These are phyloP conservation scores for Dryoscopus gambensis DNA, from an alignment of 2,113 vertebrate species.

Conservation along the genomic window DNA sequence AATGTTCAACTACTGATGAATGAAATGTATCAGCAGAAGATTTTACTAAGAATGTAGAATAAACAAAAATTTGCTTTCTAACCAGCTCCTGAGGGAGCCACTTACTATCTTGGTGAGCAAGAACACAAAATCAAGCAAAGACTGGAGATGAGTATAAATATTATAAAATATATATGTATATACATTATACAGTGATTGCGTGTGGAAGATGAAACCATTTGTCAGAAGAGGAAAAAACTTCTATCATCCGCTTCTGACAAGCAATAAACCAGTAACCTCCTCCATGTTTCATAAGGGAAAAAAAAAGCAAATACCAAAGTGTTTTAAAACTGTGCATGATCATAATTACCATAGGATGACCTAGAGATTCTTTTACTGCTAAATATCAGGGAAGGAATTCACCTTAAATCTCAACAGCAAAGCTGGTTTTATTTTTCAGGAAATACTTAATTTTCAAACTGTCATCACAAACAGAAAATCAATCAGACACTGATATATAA, in stretches of 20 bases:
- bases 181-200: neutral
- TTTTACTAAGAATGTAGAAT: neutral
- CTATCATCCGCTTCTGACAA: neutral
- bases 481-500: neutral
- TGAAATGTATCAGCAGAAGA: neutral
- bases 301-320: neutral
- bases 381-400: neutral
- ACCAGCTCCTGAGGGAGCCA: neutral
- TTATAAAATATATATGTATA: neutral
- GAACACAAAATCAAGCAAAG: neutral
- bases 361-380: neutral
- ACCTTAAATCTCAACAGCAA: neutral
- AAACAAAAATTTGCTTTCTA: neutral
- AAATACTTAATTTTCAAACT: neutral
- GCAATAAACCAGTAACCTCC: neutral
- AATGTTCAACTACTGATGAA: neutral
- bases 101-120: neutral
- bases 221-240: neutral
- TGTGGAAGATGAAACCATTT: neutral
- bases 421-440: neutral
- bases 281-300: neutral
- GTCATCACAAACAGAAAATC: neutral
- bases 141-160: neutral
- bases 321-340: neutral
- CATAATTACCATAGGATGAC: neutral